Evolutionary conservation across 2,113 vertebrate species (phyloP).

Genomic region (Dromiciops gliroides): DNA sequence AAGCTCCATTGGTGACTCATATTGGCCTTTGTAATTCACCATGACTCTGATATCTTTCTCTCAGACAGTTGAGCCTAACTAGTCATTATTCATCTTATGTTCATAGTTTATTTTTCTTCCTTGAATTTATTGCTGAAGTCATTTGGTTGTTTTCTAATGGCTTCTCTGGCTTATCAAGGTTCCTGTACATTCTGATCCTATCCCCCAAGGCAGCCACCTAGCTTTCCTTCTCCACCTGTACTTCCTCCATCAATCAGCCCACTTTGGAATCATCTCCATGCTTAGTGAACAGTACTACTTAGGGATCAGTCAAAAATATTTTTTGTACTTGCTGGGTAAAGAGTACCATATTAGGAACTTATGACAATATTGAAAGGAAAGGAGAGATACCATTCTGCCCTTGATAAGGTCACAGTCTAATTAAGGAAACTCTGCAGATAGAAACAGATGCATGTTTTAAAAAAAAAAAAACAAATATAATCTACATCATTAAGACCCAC

Average conservation of each 20-base stretch:
- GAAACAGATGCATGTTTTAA: background rate
- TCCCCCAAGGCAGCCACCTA: background rate
- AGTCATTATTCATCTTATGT: conserved; percentile 38
- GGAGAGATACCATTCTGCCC: conserved; percentile 6
- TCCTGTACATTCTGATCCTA: conserved; percentile 38
- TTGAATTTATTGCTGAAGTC: background rate
- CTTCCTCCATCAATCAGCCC: background rate
- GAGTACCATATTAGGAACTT: conserved; percentile 4
- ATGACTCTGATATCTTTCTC: conserved; percentile 12
- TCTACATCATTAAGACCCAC: background rate
- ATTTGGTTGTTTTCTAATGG: conserved; percentile 37
- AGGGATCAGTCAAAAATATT: conserved; percentile 22
- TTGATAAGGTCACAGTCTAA: background rate
- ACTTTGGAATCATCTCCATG: conserved; percentile 47
- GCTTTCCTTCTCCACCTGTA: conserved; percentile 36
- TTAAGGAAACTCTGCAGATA: background rate
- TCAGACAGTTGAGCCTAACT: conserved; percentile 13
- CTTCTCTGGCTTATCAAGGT: conserved; percentile 36
- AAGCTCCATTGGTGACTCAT: conserved; percentile 34
- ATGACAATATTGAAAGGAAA: conserved; percentile 44
- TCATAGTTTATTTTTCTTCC: conserved; percentile 28
- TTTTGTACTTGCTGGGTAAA: conserved; percentile 31
- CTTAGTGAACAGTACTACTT: conserved; percentile 39
- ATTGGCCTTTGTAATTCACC: background rate
- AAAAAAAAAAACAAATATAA: background rate